Evolutionary conservation across 2,113 vertebrate genomes (phyloP).

Genomic region (Mellivora capensis): DNA sequence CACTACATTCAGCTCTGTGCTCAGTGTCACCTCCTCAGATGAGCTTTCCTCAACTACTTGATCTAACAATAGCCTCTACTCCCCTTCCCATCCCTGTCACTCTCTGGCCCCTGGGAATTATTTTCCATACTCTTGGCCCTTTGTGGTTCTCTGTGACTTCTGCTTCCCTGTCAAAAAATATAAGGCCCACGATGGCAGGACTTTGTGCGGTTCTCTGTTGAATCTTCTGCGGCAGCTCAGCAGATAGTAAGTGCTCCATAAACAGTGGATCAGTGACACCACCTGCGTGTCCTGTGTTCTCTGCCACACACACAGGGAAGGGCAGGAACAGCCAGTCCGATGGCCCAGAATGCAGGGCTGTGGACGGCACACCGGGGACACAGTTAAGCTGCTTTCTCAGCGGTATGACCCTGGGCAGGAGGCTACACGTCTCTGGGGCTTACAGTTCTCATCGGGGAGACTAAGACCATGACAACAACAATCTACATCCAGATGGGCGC

Average conservation of each 20-base stretch:
- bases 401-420: not conserved
- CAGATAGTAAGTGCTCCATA: rapidly evolving
- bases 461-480: rapidly evolving
- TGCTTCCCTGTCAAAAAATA: not conserved
- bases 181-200: not conserved
- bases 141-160: not conserved
- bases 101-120: no score
- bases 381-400: rapidly evolving
- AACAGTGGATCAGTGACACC: rapidly evolving
- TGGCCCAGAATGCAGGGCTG: not conserved
- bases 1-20: not conserved
- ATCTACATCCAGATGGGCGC: not conserved
- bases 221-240: not conserved
- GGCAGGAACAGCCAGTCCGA: not conserved
- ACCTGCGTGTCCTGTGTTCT: rapidly evolving
- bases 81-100: not conserved
- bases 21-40: not conserved
- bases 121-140: not conserved
- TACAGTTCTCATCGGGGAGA: not conserved
- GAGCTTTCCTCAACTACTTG: no score
- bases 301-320: not conserved
- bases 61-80: rapidly evolving
- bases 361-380: rapidly evolving
- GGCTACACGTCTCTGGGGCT: not conserved
- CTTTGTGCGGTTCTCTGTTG: not conserved